phyloP scores from a whole-genome alignment of 2,113 vertebrate genomes.

The Anas platyrhynchos region DNA sequence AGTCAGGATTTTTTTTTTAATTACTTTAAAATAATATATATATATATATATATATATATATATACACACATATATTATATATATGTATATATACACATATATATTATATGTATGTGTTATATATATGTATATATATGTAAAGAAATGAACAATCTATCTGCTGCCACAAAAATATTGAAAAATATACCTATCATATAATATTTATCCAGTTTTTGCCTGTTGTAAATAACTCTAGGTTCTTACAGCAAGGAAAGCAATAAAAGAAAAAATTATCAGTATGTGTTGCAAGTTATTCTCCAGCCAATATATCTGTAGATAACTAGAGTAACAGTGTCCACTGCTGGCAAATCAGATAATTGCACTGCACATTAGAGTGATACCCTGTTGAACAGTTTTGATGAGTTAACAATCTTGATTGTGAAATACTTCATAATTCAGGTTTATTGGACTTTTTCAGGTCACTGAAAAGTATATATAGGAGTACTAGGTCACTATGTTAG shows the following conservation, averaged over 20 bases:
- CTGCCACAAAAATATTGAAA: not conserved
- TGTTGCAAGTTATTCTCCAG: not conserved
- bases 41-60: not conserved
- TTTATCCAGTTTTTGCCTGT: not conserved
- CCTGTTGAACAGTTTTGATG: not conserved
- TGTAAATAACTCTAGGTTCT: not conserved
- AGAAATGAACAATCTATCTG: not conserved
- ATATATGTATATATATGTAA: not conserved
- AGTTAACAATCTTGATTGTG: not conserved
- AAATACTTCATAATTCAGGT: not conserved
- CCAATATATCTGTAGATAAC: slow-evolving; percentile 53
- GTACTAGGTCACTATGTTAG: not conserved
- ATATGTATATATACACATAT: not conserved
- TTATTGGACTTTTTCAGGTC: not conserved
- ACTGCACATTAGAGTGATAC: not conserved
- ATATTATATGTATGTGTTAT: not conserved
- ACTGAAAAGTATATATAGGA: not conserved
- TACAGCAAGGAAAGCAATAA: not conserved
- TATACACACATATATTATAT: not conserved
- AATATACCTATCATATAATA: not conserved
- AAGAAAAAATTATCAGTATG: not conserved
- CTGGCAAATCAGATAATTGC: slow-evolving; percentile 81
- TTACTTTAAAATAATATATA: not conserved
- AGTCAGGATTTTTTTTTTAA: not conserved
- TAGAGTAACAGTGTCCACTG: slow-evolving; percentile 85